Base-by-base conservation (phyloP, 2,888 invertebrate genomes). In the Platycnemis pennipes region DNA sequence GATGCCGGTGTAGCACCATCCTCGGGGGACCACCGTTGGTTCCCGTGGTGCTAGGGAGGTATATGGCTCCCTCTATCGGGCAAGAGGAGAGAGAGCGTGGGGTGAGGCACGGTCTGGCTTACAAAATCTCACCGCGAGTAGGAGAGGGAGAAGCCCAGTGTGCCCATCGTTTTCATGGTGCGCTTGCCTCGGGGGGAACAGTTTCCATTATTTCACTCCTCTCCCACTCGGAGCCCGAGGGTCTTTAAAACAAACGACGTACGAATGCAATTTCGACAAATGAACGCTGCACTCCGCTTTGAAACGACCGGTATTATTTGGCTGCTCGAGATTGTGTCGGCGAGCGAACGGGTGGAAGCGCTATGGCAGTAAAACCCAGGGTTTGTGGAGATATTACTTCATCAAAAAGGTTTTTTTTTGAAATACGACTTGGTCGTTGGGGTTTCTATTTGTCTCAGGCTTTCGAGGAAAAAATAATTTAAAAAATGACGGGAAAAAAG, bases 161-260 rank as follows among this genome's bases (percentile, higher is more conserved):
- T 42, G 49, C 88, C 31, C 88, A 16, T 31, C 88, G 22, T 56
- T 91, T 91, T 13, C n/a, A 63, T 63, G 91, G 44, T 44, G 22
- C 63, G 26, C 5, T 63, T 89, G 89, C 31, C 31, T 88, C 13
- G 37, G 89, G 42, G 56, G 26, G 91, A 44, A 44, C 44, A 16
- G 13, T 91, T 91, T 69, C 31, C 31, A 69, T 22, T 69, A 69
- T 69, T n/a, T 63, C 63, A 7, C 89, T 91, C 4, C 44, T 69
- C n/a, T 13, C 37, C 77, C 26, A 22, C 26, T 37, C 77, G 31
- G 37, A 26, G 37, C 37, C 37, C 77, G n/a, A 63, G 63, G 26
- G 26, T 5, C 63, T 16, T 77, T 77, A 37, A 31, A 77, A 37
- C 37, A 37, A 37, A 77, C 7, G 89, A 49, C 42, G 69, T n/a